Evolutionary conservation across 2,888 invertebrate species (phyloP), one percentile per base, ranked within the genome.

Genomic region (Spodoptera littoralis): DNA sequence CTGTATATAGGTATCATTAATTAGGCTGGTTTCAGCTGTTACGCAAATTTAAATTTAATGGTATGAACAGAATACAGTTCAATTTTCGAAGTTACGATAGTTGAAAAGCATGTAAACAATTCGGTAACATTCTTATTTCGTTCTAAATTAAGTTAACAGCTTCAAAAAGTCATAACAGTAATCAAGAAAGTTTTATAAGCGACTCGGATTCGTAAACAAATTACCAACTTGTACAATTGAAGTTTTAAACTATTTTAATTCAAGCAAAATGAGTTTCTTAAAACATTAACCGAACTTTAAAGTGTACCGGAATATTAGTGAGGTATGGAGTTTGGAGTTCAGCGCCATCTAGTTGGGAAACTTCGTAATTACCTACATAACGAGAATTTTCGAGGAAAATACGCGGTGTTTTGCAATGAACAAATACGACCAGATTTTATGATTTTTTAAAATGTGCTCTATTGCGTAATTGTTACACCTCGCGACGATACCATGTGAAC

Each of bases 201-300:
- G 49, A 41, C 55, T 42, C 2, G 27, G 24, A 48, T 54, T 72
- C 46, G 66, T 59, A 59, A 58, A 66, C 73, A 66, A 65, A 69
- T 58, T 55, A 52, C 47, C 43, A 51, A 58, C 22, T 66, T 72
- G 9, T 41, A 57, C 53, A 53, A 49, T 51, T 57, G 24, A 74
- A 74, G 45, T 67, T 61, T 13, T 24, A 11, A 70, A 78, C 60
- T 65, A 65, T 65, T 62, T 77, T 63, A 70, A 67, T 67, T 70
- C 24, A 53, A 57, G 42, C 47, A 66, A 60, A 77, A 70, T 46
- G 62, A 67, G 58, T 65, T 68, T 50, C 60, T 73, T 27, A 63
- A 66, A 49, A 61, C 50, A 67, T 73, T 59, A 67, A 48, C 51
- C 22, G 41, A 30, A 58, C 46, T 56, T 70, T 59, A 59, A 70